Evolutionary conservation across 2,888 invertebrate species (phyloP).

Genomic region (Steromphala cineraria): DNA sequence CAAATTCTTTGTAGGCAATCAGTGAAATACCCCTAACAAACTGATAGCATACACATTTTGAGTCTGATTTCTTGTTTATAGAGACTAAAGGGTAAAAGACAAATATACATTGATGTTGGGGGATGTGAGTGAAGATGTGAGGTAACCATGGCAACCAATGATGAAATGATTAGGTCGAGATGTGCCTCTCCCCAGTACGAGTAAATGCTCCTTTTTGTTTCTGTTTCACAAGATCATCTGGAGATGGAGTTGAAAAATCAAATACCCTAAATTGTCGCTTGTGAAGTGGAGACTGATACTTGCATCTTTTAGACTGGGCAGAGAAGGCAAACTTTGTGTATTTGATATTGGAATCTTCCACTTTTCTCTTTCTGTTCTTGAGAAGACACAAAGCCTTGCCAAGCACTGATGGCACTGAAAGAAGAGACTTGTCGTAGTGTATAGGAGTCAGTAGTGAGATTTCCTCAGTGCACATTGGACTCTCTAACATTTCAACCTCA

Average conservation of each 20-base stretch:
- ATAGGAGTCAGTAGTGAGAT: too few relatives aligned
- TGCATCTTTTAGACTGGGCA: slow-evolving; percentile 40
- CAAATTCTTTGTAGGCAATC: too few relatives aligned
- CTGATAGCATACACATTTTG: too few relatives aligned
- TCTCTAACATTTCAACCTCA: neutral
- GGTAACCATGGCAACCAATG: too few relatives aligned
- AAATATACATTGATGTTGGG: too few relatives aligned
- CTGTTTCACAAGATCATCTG: slow-evolving; percentile 79
- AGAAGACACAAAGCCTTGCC: slow-evolving; percentile 45
- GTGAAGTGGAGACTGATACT: neutral
- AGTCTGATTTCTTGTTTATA: too few relatives aligned
- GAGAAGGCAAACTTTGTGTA: slow-evolving; percentile 44
- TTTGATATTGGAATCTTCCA: neutral
- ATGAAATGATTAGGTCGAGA: neutral
- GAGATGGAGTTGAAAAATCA: slow-evolving; percentile 80
- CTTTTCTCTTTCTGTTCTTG: neutral
- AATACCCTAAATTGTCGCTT: slow-evolving; percentile 73
- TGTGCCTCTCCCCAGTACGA: slow-evolving; percentile 41
- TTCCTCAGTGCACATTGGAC: too few relatives aligned
- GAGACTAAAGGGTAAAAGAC: too few relatives aligned
- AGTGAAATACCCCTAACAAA: too few relatives aligned
- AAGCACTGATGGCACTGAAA: slow-evolving; percentile 34
- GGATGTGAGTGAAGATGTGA: too few relatives aligned
- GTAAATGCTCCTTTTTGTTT: slow-evolving; percentile 68
- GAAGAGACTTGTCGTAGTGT: neutral